Conservation (phyloP, 2,797 vertebrate genomes). For the Falco cherrug region DNA sequence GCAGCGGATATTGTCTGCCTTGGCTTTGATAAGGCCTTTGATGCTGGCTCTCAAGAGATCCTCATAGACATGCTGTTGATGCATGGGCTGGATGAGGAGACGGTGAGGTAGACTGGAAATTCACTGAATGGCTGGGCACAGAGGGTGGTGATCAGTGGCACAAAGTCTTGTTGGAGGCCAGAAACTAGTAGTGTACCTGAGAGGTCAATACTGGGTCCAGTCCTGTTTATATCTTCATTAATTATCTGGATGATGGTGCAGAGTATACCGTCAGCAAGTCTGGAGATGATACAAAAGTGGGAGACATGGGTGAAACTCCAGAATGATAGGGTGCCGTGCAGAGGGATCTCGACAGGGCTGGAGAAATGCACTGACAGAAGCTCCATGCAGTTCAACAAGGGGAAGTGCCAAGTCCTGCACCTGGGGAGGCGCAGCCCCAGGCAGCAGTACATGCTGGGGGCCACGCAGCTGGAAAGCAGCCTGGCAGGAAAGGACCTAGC, state of each 20-base stretch:
- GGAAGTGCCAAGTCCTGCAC: background rate
- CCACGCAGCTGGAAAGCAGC: background rate
- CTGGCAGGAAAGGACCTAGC: background rate
- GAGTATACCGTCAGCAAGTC: background rate
- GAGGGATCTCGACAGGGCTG: rapidly evolving
- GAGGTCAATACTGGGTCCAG: background rate
- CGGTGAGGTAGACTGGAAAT: background rate
- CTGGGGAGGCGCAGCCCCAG: background rate
- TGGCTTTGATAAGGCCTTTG: background rate
- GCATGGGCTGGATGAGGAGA: background rate
- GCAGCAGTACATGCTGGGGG: background rate
- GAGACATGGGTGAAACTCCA: background rate
- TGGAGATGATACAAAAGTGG: background rate
- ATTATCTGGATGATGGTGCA: background rate
- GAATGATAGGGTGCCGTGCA: rapidly evolving
- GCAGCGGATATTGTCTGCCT: background rate
- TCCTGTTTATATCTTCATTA: background rate
- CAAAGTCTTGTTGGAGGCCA: background rate
- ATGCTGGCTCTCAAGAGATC: background rate
- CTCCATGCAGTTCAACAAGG: background rate
- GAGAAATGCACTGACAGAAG: background rate
- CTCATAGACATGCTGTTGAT: background rate
- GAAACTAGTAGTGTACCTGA: background rate
- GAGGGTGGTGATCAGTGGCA: background rate
- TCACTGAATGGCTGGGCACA: background rate